phyloP scores from a whole-genome alignment of 2,888 invertebrate genomes.

The Aethes cnicana region DNA sequence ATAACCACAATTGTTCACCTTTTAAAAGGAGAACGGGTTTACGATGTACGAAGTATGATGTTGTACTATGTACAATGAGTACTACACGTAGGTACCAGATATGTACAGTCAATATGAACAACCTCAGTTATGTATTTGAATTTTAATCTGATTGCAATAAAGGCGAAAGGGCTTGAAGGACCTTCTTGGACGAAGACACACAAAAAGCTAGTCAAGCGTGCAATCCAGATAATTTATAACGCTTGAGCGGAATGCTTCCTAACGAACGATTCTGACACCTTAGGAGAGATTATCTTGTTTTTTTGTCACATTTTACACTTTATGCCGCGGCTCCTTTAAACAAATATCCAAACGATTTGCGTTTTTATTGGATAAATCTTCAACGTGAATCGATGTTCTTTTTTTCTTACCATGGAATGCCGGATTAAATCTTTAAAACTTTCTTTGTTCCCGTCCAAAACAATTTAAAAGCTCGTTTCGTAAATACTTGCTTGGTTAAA shows the following conservation, averaged over 20 bases:
- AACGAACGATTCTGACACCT: constrained; percentile 63
- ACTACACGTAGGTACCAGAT: too few relatives aligned
- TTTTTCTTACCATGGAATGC: constrained; percentile 11
- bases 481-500: constrained; percentile 27
- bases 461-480: constrained; percentile 29
- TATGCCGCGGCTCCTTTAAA: constrained; percentile 43
- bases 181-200: too few relatives aligned
- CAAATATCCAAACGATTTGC: constrained; percentile 45
- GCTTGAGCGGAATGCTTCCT: constrained; percentile 49
- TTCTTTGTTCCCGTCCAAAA: constrained; percentile 25
- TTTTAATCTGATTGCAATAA: too few relatives aligned
- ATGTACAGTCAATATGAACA: too few relatives aligned
- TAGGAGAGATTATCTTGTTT: constrained; percentile 48
- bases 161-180: too few relatives aligned
- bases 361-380: constrained; percentile 44
- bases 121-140: too few relatives aligned
- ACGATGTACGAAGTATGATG: background rate
- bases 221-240: constrained; percentile 54
- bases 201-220: constrained; percentile 50
- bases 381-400: constrained; percentile 27
- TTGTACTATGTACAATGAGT: too few relatives aligned
- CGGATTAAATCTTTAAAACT: constrained; percentile 26
- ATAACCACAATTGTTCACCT: background rate
- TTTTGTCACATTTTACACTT: constrained; percentile 49
- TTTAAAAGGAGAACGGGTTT: background rate